These are phyloP conservation scores for Bursaphelenchus mucronatus DNA, from an alignment of 1,140 invertebrate species.

Conservation along the genomic window DNA sequence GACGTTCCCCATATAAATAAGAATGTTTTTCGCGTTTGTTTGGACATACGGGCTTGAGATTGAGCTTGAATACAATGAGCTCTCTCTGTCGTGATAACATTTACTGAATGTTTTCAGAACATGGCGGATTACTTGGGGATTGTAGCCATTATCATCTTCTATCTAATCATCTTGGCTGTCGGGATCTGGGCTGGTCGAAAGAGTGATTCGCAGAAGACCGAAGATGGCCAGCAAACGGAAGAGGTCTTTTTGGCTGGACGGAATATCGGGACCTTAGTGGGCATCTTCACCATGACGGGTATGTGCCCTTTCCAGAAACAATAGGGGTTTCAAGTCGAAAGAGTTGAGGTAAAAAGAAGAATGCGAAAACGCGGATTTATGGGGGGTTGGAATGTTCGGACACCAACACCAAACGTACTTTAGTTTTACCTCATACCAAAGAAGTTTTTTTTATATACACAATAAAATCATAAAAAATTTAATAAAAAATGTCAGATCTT, in stretches of 20 bases:
- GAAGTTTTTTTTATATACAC: background rate
- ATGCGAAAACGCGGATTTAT: no score
- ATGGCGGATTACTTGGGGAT: conserved; percentile 67
- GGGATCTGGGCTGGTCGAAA: conserved; percentile 92
- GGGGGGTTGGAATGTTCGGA: background rate
- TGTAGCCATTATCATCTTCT: conserved; percentile 86
- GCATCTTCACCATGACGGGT: conserved; percentile 97
- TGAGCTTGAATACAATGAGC: no score
- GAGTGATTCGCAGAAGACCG: conserved; percentile 70
- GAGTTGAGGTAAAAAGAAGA: background rate
- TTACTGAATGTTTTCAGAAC: background rate
- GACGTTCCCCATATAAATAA: no score
- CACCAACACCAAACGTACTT: no score
- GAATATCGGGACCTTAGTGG: conserved; percentile 83
- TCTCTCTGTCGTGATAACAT: no score
- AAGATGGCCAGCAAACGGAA: conserved; percentile 65
- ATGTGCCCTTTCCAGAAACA: conserved; percentile 42
- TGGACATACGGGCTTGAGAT: no score
- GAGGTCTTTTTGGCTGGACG: conserved; percentile 93
- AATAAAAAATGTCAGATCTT: background rate
- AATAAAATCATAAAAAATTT: background rate
- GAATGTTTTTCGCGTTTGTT: no score
- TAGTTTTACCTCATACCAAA: no score
- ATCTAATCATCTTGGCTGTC: conserved; percentile 81
- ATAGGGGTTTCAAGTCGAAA: conserved; percentile 1